Percentiles rank a stretch among this genome's conserved stretches.
These are phyloP conservation scores for Acrocephalus kingi DNA, from an alignment of 2,113 vertebrate species.

Conservation along the genomic window DNA sequence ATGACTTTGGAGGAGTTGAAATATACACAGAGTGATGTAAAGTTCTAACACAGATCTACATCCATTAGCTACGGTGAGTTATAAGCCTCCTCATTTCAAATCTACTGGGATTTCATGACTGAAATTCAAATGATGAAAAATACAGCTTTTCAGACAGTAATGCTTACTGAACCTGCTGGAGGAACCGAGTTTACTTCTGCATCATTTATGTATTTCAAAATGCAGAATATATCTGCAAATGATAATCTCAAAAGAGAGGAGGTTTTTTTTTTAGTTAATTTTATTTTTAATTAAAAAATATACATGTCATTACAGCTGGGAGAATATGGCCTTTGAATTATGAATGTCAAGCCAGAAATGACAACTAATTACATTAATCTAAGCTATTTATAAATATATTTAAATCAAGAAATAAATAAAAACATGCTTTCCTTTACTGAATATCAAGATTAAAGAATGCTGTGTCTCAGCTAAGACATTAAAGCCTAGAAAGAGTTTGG, in stretches of 20 bases:
- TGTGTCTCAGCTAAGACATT: conserved; percentile 34
- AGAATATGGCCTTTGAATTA: not conserved
- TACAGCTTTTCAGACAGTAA: not conserved
- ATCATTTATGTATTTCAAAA: not conserved
- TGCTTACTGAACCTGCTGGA: not conserved
- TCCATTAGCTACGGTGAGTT: not conserved
- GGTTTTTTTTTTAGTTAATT: accelerated
- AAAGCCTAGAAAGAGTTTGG: conserved; percentile 38
- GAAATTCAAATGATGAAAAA: not conserved
- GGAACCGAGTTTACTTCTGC: not conserved
- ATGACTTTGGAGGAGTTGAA: not conserved
- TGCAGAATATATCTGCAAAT: not conserved
- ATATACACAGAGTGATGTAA: not conserved
- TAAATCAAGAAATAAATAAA: conserved; percentile 29
- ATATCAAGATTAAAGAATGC: conserved; percentile 48
- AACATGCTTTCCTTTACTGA: not conserved
- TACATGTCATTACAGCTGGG: not conserved
- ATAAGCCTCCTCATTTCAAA: not conserved
- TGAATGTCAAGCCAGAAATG: not conserved
- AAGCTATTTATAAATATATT: conserved; percentile 17
- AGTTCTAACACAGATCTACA: not conserved
- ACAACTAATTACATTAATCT: conserved; percentile 9
- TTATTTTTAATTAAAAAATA: not conserved
- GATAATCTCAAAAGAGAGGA: not conserved
- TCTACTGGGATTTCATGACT: not conserved